These are phyloP conservation scores for Callitettix versicolor DNA, from an alignment of 1,140 invertebrate species.

Conservation along the genomic window DNA sequence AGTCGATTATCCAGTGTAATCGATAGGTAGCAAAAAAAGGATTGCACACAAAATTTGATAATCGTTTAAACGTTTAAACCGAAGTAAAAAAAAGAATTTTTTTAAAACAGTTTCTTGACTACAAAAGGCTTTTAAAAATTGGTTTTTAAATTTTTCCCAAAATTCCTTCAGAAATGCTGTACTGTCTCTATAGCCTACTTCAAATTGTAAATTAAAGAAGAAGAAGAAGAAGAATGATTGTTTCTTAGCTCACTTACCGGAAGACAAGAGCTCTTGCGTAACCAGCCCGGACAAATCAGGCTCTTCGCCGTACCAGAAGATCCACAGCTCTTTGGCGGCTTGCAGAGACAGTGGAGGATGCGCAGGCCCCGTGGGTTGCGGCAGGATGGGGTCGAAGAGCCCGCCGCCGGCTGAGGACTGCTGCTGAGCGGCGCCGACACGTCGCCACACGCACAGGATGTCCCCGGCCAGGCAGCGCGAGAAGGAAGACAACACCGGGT, in stretches of 20 bases:
- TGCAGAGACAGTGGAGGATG: conserved; percentile 58
- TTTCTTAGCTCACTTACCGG: conserved; percentile 51
- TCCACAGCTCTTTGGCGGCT: conserved; percentile 91
- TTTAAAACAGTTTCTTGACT: no score
- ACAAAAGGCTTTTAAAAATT: no score
- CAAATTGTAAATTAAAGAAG: no score
- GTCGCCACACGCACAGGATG: conserved; percentile 92
- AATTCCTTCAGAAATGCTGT: no score
- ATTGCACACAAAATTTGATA: no score
- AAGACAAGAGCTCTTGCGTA: conserved; percentile 62
- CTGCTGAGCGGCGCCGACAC: conserved; percentile 44
- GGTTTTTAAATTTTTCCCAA: no score
- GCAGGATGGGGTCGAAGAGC: conserved; percentile 41
- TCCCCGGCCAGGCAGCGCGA: conserved; percentile 86
- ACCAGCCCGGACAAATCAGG: conserved; percentile 77
- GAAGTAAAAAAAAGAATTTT: no score
- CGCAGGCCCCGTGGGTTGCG: conserved; percentile 41
- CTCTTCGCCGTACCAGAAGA: conserved; percentile 98
- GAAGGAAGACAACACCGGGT: conserved; percentile 87
- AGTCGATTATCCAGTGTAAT: no score
- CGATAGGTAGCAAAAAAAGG: no score
- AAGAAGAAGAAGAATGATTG: no score
- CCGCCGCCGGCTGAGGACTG: conserved; percentile 40
- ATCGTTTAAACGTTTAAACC: no score
- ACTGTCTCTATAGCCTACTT: no score